Evolutionary conservation across 2,113 vertebrate genomes (phyloP), one percentile per base, ranked within the genome.

Genomic region (Lagopus leucura): DNA sequence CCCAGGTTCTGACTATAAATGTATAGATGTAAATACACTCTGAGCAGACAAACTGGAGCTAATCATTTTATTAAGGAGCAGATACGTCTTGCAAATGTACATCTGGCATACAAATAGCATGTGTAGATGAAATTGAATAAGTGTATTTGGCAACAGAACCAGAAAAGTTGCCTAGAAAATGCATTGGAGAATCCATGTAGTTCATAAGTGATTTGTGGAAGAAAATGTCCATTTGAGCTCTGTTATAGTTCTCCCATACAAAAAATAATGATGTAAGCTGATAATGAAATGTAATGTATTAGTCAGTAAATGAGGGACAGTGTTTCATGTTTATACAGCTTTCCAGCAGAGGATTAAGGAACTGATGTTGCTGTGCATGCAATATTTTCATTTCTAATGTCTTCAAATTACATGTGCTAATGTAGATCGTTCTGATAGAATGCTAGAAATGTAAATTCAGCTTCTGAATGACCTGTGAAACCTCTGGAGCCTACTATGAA

Each of bases 51-150:
- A 91, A 83, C 84, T 92, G 78, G 63, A 93, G 84, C 65, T 96
- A 94, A 95, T 95, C 84, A 89, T 82, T 93, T 88, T 92, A 92
- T 78, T 80, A 78, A 92, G 71, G 61, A 50, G 72, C 79, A 95
- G 78, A 76, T 27, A 52, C 89, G 55, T 84, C 87, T 89, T 93
- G 69, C 86, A 95, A 89, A 91, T 94, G 74, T 52, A 75, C 55
- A 93, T 89, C 67, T 96, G 94, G 79, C 72, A 81, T 93, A 47
- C 34, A 83, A 94, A 88, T 71, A 86, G 32, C 79, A 89, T 60
- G 72, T 80, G 50, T 64, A 77, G 84, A 86, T 94, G 74, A 95
- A 91, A 91, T 55, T 3, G 7, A 91, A 92, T 77, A 86, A 69
- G 78, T 45, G 70, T 20, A 47, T 24, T 83, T 74, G 65, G 78